phyloP scores from a whole-genome alignment of 2,888 invertebrate genomes.

The Idaea aversata region DNA sequence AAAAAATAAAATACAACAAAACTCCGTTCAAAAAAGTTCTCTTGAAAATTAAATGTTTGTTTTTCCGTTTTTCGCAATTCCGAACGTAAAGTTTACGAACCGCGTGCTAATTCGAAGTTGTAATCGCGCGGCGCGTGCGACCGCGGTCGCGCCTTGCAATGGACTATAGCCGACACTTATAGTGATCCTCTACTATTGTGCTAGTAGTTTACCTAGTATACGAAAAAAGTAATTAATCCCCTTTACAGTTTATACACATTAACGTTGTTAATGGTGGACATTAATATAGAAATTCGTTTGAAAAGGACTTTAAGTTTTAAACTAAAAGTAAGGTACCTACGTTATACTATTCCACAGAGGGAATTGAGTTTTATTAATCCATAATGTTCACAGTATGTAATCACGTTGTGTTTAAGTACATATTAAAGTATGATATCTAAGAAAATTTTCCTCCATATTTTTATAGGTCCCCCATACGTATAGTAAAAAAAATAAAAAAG shows the following conservation, averaged over 20 bases:
- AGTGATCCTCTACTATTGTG: constrained; percentile 18
- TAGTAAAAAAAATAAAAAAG: too few species aligned
- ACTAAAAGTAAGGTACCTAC: too few species aligned
- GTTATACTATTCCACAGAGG: too few species aligned
- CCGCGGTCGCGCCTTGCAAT: constrained; percentile 53
- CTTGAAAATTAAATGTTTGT: not conserved
- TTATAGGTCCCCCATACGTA: too few species aligned
- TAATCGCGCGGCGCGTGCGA: constrained; percentile 54
- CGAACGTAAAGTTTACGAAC: constrained; percentile 38
- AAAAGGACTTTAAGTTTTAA: not conserved
- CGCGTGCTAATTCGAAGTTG: constrained; percentile 48
- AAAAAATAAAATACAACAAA: not conserved
- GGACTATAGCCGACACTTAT: constrained; percentile 53
- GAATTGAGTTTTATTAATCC: too few species aligned
- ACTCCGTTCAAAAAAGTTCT: not conserved
- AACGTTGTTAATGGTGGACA: not conserved
- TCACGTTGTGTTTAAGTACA: too few species aligned
- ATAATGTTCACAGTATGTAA: too few species aligned
- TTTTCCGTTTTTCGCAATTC: constrained; percentile 16
- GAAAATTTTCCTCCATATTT: too few species aligned
- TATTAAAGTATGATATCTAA: too few species aligned
- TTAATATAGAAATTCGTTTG: not conserved
- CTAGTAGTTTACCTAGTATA: constrained; percentile 9
- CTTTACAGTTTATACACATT: not conserved
- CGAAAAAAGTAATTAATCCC: not conserved